These are phyloP conservation scores for Peromyscus melanophrys DNA, from an alignment of 2,797 vertebrate genomes.

Conservation along the genomic window DNA sequence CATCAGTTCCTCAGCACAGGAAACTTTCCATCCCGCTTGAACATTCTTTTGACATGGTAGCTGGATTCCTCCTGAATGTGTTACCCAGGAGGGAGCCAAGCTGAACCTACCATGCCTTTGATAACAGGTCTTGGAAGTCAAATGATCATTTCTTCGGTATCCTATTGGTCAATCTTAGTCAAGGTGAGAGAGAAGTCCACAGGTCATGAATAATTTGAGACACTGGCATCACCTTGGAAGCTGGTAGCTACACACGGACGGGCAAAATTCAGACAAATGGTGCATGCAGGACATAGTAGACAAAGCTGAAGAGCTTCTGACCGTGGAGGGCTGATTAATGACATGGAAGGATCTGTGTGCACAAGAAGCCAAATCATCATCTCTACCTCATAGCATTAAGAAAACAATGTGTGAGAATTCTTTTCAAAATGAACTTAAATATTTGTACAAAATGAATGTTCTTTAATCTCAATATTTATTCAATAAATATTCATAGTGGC, in stretches of 20 bases:
- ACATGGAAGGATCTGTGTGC: neutral
- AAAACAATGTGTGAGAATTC: constrained; percentile 39
- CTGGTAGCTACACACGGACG: neutral
- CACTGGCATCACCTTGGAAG: neutral
- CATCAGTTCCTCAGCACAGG: neutral
- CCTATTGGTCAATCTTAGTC: neutral
- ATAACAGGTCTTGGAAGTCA: constrained; percentile 29
- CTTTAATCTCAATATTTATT: constrained; percentile 44
- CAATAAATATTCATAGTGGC: neutral
- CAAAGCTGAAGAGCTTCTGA: neutral
- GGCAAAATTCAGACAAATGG: neutral
- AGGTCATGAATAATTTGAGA: neutral
- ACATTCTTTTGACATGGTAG: neutral
- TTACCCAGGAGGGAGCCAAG: neutral
- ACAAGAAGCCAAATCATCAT: neutral
- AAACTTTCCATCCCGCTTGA: neutral
- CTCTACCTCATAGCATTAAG: neutral
- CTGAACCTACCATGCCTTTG: neutral
- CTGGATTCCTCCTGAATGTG: neutral
- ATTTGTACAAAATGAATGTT: constrained; percentile 35
- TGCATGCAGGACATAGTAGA: neutral
- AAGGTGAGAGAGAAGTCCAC: neutral
- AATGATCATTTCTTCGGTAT: neutral
- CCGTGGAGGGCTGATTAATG: neutral
- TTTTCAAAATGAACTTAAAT: constrained; percentile 29